A percentile compares a stretch with the other conserved stretches of the same genome.
phyloP scores from a whole-genome alignment of 2,113 vertebrate genomes.

The Sorex fumeus region DNA sequence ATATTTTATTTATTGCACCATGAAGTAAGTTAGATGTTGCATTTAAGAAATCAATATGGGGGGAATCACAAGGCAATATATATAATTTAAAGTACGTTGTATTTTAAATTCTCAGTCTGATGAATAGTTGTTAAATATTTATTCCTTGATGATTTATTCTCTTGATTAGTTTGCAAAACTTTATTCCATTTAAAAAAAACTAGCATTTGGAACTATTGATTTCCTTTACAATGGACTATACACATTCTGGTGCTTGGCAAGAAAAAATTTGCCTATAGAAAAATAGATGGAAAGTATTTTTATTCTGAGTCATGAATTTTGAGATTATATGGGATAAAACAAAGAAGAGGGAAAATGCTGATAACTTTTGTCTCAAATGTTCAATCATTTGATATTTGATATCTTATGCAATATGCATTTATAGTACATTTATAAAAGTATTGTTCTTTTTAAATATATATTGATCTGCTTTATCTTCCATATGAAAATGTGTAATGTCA shows the following conservation, averaged over 20 bases:
- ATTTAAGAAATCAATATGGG: conserved; percentile 85
- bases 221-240: conserved; percentile 63
- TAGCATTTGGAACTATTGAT: conserved; percentile 71
- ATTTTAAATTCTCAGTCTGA: conserved; percentile 74
- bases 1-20: conserved; percentile 84
- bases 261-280: background rate
- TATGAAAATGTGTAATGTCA: background rate
- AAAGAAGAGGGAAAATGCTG: background rate
- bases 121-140: conserved; percentile 82
- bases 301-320: background rate
- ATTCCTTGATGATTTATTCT: conserved; percentile 76
- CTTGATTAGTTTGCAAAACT: conserved; percentile 79
- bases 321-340: background rate
- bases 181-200: conserved; percentile 49
- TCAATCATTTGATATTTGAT: background rate
- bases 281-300: background rate
- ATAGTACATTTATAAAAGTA: background rate
- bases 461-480: background rate
- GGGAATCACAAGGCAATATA: conserved; percentile 65
- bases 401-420: background rate
- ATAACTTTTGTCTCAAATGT: background rate
- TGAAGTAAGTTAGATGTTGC: conserved; percentile 79
- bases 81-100: conserved; percentile 39
- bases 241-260: background rate
- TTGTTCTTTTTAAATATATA: background rate